Conservation (phyloP, 92 coral and sea anemone species). For the Muricea muricata region DNA sequence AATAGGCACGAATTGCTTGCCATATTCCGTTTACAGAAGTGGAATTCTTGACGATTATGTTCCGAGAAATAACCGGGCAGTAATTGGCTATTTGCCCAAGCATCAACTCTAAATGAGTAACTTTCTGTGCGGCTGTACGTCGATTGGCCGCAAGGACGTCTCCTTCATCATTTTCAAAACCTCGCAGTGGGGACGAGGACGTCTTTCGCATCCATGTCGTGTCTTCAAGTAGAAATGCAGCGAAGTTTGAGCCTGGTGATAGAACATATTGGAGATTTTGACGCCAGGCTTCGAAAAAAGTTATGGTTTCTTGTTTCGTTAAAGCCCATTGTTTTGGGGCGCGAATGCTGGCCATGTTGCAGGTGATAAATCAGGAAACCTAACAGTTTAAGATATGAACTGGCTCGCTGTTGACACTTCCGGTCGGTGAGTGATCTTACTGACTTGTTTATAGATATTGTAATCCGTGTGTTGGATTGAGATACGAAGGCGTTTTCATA, state of each 20-base stretch:
- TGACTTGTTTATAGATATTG: not conserved
- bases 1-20: constrained; percentile 54
- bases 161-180: constrained; percentile 11
- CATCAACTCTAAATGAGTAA: constrained; percentile 32
- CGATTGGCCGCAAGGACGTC: constrained; percentile 19
- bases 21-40: constrained; percentile 52
- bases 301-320: constrained; percentile 47
- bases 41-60: constrained; percentile 47
- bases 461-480: not conserved
- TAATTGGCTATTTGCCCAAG: constrained; percentile 58
- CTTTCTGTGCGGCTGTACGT: constrained; percentile 39
- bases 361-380: not conserved
- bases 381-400: not conserved
- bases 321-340: constrained; percentile 63
- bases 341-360: not conserved
- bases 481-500: not conserved
- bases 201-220: constrained; percentile 56
- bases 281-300: constrained; percentile 59
- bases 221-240: constrained; percentile 60
- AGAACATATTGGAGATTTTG: constrained; percentile 44
- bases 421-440: not conserved
- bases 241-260: constrained; percentile 42
- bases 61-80: constrained; percentile 51
- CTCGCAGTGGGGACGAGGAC: constrained; percentile 41
- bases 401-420: not conserved